Percentiles rank a stretch among this genome's conserved stretches.
Conservation (phyloP, 2,797 vertebrate genomes). For the Triplophysa bombifrons region DNA sequence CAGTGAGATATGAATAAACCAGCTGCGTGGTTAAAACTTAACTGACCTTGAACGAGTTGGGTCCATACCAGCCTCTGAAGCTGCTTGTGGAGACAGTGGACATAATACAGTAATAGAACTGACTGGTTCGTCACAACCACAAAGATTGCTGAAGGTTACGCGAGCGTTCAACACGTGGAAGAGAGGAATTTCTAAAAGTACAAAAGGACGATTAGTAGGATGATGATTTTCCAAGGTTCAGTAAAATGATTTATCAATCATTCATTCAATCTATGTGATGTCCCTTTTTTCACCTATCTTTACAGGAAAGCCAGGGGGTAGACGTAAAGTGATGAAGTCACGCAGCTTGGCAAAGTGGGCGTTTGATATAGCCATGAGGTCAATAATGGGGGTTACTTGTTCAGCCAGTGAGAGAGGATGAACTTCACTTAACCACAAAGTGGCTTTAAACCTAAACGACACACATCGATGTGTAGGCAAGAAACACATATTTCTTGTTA, state of each 20-base stretch:
- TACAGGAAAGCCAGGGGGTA: conserved; percentile 92
- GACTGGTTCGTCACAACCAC: conserved; percentile 90
- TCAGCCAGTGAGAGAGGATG: conserved; percentile 93
- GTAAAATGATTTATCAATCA: not conserved
- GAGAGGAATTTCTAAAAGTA: conserved; percentile 86
- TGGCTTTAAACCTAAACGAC: conserved; percentile 88
- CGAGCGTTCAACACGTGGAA: conserved; percentile 95
- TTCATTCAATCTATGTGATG: not conserved
- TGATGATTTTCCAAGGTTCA: no score
- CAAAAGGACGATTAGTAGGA: no score
- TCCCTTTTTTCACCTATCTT: conserved; percentile 85
- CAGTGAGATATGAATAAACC: not conserved
- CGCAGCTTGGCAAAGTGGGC: conserved; percentile 95
- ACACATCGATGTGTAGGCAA: not conserved
- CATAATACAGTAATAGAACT: conserved; percentile 81
- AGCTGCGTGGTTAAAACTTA: not conserved
- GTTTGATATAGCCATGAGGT: conserved; percentile 97
- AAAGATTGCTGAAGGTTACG: conserved; percentile 96
- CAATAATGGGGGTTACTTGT: conserved; percentile 95
- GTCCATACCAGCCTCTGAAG: conserved; percentile 70
- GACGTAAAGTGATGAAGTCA: conserved; percentile 92
- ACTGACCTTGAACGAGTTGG: not conserved
- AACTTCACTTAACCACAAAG: conserved; percentile 91
- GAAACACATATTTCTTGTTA: not conserved
- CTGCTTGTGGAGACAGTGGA: conserved; percentile 69